A percentile compares a stretch with the other conserved stretches of the same genome.
These are phyloP conservation scores for Callocephalon fimbriatum DNA, from an alignment of 2,113 vertebrate species.

Conservation along the genomic window DNA sequence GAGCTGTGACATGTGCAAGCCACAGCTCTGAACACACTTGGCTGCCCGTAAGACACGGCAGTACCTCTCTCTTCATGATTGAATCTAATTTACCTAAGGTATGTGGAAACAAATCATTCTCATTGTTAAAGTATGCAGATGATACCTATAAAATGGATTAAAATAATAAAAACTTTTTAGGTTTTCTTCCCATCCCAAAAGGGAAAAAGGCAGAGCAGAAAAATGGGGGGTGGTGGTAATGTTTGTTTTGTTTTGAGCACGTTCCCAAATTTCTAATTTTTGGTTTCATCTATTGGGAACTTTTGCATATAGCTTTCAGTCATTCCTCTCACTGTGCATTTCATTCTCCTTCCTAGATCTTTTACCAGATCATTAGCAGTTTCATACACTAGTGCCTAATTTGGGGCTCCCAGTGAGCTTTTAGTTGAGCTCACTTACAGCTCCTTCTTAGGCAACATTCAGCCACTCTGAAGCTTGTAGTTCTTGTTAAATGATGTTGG, in stretches of 20 bases:
- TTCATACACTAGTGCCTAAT: neutral
- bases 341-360: neutral
- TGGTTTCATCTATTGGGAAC: neutral
- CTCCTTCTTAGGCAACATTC: neutral
- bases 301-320: neutral
- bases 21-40: too few species aligned
- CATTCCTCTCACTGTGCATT: neutral
- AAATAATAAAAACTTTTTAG: neutral
- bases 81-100: neutral
- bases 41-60: too few species aligned
- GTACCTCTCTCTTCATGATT: too few species aligned
- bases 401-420: neutral
- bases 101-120: neutral
- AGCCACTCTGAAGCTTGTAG: neutral
- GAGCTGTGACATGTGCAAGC: too few species aligned
- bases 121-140: neutral
- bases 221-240: rapidly evolving
- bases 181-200: neutral
- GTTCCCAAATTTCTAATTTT: neutral
- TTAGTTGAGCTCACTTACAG: neutral
- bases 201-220: rapidly evolving
- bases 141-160: neutral
- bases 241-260: neutral
- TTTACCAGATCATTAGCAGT: neutral
- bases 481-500: neutral